Conservation (phyloP, 2,113 vertebrate genomes). For the Psephotus haematonotus region DNA sequence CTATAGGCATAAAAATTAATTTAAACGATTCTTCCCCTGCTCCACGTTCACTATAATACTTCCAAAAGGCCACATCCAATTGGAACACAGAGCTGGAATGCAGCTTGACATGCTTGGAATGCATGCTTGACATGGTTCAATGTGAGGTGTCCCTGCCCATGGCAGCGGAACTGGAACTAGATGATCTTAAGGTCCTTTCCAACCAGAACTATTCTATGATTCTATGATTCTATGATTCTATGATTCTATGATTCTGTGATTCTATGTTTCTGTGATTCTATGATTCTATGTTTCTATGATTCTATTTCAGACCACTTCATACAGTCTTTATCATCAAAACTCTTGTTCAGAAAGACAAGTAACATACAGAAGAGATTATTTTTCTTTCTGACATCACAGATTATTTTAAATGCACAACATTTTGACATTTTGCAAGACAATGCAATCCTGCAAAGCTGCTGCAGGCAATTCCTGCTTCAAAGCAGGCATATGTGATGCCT, state of each 20-base stretch:
- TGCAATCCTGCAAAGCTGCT: background rate
- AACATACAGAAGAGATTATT: background rate
- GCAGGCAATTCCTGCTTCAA: background rate
- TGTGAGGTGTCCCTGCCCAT: too few relatives aligned
- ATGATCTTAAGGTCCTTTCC: too few relatives aligned
- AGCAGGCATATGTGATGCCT: background rate
- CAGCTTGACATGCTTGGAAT: background rate
- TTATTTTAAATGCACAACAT: background rate
- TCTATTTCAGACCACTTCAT: background rate
- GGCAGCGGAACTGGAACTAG: too few relatives aligned
- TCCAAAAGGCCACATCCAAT: background rate
- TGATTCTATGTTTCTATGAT: too few relatives aligned
- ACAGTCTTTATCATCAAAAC: background rate
- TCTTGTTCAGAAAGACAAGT: background rate
- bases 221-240: too few relatives aligned
- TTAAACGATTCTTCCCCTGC: background rate
- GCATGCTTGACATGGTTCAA: too few relatives aligned
- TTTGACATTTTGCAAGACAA: background rate
- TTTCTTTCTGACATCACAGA: background rate
- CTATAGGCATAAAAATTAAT: background rate
- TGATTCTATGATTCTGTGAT: background rate
- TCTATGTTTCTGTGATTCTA: too few relatives aligned
- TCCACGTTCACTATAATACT: background rate
- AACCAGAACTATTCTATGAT: too few relatives aligned
- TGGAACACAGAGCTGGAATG: background rate